Evolutionary conservation across 2,113 vertebrate species (phyloP).

Genomic region (Merops nubicus): DNA sequence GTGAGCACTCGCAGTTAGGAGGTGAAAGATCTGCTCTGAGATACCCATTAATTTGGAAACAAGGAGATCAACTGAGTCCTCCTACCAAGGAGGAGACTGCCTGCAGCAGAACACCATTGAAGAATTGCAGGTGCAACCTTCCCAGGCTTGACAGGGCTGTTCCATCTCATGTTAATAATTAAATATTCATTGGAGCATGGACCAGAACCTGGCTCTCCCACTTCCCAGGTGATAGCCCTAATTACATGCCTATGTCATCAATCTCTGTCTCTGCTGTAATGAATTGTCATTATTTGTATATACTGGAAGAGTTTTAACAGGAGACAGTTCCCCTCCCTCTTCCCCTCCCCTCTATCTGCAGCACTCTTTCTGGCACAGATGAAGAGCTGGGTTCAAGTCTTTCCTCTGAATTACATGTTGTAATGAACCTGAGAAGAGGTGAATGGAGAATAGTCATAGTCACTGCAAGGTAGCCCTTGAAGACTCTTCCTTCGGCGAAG

Average conservation of each 20-base stretch:
- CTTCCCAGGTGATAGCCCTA: slow-evolving; percentile 68
- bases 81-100: not conserved
- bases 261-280: slow-evolving; percentile 65
- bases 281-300: slow-evolving; percentile 66
- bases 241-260: slow-evolving; percentile 61
- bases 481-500: not conserved
- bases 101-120: slow-evolving; percentile 18
- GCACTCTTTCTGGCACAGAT: not conserved
- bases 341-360: not conserved
- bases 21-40: not conserved
- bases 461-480: not conserved
- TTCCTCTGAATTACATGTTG: not conserved
- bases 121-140: slow-evolving; percentile 53
- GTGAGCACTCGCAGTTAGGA: not conserved
- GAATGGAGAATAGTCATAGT: not conserved
- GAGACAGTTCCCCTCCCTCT: not conserved
- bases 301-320: slow-evolving; percentile 37
- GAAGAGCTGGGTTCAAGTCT: not conserved
- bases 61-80: not conserved
- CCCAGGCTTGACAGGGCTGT: slow-evolving; percentile 51
- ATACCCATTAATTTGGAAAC: not conserved
- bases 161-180: slow-evolving; percentile 70
- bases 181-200: slow-evolving; percentile 66
- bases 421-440: not conserved
- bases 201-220: slow-evolving; percentile 62